Conservation (phyloP, 2,113 vertebrate genomes). For the Nestor notabilis region DNA sequence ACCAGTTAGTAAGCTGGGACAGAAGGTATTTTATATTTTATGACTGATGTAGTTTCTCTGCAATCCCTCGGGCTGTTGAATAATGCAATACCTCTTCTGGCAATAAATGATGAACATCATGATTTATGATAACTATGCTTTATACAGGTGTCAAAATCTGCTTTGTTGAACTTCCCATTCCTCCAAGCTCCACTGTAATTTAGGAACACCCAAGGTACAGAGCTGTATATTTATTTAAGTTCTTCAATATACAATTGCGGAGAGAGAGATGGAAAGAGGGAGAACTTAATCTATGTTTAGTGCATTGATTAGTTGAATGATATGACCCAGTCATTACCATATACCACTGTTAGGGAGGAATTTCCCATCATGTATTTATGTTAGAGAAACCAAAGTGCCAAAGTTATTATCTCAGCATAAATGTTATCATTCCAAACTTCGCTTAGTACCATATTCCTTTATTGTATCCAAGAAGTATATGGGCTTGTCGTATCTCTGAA, state of each 20-base stretch:
- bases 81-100: constrained; percentile 28
- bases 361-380: constrained; percentile 2
- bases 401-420: constrained; percentile 36
- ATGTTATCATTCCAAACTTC: constrained; percentile 9
- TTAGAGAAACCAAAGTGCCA: constrained; percentile 41
- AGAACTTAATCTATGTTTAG: constrained; percentile 6
- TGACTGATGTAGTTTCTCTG: neutral
- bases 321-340: constrained; percentile 20
- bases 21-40: constrained; percentile 33
- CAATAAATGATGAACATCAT: constrained; percentile 23
- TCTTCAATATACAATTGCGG: neutral
- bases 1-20: constrained; percentile 8
- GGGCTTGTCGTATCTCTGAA: neutral
- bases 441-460: neutral
- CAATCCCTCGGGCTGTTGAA: neutral
- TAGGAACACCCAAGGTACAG: constrained; percentile 32
- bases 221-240: constrained; percentile 35
- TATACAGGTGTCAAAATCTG: constrained; percentile 42
- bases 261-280: neutral
- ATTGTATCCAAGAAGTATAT: neutral
- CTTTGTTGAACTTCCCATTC: constrained; percentile 33
- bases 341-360: neutral
- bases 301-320: constrained; percentile 14
- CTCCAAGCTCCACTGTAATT: constrained; percentile 15
- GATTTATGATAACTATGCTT: constrained; percentile 46